Conservation (phyloP, 2,113 vertebrate species). For the Anthoscopus minutus region DNA sequence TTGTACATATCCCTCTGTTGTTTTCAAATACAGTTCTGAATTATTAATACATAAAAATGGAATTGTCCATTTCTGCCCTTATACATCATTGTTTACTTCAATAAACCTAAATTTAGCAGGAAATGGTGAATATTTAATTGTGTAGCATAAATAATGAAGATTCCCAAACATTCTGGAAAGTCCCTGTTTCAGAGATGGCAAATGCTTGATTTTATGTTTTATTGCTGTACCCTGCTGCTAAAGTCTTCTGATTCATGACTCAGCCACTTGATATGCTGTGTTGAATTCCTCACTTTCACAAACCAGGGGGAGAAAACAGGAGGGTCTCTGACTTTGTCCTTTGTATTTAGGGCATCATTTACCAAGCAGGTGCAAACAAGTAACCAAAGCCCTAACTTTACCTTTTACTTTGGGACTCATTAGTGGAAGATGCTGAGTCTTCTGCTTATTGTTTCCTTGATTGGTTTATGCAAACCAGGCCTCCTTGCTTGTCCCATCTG, state of each 20-base stretch:
- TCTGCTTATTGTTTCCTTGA: neutral
- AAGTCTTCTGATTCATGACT: constrained; percentile 36
- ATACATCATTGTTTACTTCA: constrained; percentile 44
- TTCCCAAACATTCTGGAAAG: neutral
- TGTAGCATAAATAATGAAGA: neutral
- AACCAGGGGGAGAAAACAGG: neutral
- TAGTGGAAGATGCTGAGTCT: neutral
- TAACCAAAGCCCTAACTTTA: neutral
- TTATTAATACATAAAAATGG: constrained; percentile 55
- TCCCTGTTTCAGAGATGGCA: neutral
- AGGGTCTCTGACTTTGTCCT: neutral
- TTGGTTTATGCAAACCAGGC: neutral
- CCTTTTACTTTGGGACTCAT: neutral
- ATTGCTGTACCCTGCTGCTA: neutral
- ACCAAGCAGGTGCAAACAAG: neutral
- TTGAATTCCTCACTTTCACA: neutral
- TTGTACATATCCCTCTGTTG: constrained; percentile 8
- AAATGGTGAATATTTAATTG: constrained; percentile 52
- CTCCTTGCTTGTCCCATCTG: neutral
- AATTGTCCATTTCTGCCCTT: constrained; percentile 37
- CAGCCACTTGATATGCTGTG: neutral
- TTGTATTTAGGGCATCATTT: neutral
- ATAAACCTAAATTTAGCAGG: constrained; percentile 41
- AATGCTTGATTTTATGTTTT: neutral
- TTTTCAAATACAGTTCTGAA: constrained; percentile 47